Evolutionary conservation across 2,113 vertebrate genomes (phyloP).

Genomic region (Polyodon spathula): DNA sequence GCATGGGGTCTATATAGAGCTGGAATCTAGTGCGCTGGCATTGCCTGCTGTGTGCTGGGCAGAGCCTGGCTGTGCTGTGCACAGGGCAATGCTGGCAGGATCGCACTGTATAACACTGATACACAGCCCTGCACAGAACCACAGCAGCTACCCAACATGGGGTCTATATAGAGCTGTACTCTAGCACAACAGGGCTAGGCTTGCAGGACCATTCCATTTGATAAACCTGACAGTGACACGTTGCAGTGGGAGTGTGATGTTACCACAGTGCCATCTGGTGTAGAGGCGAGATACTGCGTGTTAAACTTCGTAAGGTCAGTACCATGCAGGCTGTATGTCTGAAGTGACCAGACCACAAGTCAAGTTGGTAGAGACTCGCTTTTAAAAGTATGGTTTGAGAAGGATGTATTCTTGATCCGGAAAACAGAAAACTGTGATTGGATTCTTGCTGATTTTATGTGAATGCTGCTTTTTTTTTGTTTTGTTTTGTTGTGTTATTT

Average conservation of each 20-base stretch:
- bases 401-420: background rate
- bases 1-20: background rate
- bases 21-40: background rate
- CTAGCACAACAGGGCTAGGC: background rate
- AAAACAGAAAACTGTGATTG: background rate
- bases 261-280: background rate
- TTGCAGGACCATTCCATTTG: background rate
- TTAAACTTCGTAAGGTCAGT: background rate
- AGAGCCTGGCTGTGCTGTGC: too few relatives aligned
- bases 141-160: background rate
- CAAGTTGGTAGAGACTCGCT: too few relatives aligned
- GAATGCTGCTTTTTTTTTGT: constrained; percentile 19
- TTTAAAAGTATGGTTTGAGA: too few relatives aligned
- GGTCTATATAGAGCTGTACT: background rate
- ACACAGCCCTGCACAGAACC: background rate
- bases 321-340: too few relatives aligned
- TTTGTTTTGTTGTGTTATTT: too few relatives aligned
- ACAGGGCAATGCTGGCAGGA: too few relatives aligned
- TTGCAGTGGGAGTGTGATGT: constrained; percentile 25
- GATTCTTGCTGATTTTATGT: constrained; percentile 2
- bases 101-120: background rate
- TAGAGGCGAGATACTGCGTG: constrained; percentile 11
- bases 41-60: too few relatives aligned
- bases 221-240: constrained; percentile 4
- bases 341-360: too few relatives aligned